Base-by-base conservation (phyloP, 2,888 invertebrate genomes). In the Amphipoea oculea region DNA sequence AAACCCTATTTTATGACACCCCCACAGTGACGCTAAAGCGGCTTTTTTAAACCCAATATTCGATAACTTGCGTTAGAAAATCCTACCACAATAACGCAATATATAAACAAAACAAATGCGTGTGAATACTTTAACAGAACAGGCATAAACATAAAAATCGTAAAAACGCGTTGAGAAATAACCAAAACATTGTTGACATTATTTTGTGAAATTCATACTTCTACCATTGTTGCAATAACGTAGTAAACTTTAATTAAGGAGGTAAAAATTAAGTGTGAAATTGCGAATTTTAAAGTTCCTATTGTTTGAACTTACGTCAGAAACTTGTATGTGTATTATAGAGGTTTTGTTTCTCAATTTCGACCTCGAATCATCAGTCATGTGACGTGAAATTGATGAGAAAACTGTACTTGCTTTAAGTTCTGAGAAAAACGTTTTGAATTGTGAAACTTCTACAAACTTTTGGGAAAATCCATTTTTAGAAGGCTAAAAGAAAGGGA, bases 291-390 rank as follows among this genome's bases (percentile, higher is more conserved):
- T 81, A 75, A 76, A 71, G 73, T 42, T 71, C 42, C 86, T 71
- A 89, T 88, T 88, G 88, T 88, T 80, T 67, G 6, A 45, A 57
- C 11, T 89, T 81, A 80, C 81, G 78, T 87, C 81, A 87, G 73
- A 3, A 29, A 45, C 23, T 17, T 45, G 42, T 72, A 51, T 81
- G 72, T 78, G 69, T 73, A 42, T 60, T 63, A 36, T 42, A 63
- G 42, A 65, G 62, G 69, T 23, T n/a, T 54, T 12, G 73, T 85
- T 85, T 68, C 85, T 51, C 62, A 84, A 85, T 57, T 1, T 6
- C 54, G 73, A 85, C 87, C 85, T 85, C 85, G 81, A 63, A 14
- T n/a, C 40, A 29, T 57, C 57, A 48, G 48, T 79, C 75, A 77
- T 76, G 76, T 68, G 11, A 70, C 51, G 78, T 63, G 80, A 76